These are phyloP conservation scores for Eciton burchellii DNA, from an alignment of 1,140 invertebrate species.

Conservation along the genomic window DNA sequence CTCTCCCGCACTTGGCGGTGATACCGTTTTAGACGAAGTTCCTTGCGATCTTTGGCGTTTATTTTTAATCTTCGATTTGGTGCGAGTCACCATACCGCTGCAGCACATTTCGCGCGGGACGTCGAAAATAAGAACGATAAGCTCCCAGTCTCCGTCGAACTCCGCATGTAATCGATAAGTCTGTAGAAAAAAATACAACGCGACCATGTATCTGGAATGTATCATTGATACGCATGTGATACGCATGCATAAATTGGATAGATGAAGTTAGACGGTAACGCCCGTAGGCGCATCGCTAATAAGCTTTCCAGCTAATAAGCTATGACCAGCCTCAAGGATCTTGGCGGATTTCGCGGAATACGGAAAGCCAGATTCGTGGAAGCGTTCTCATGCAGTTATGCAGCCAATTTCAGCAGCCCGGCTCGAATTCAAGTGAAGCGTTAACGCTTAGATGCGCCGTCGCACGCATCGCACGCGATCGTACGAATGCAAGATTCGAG, in stretches of 20 bases:
- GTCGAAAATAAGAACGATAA: conserved; percentile 18
- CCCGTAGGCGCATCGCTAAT: conserved; percentile 31
- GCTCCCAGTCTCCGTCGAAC: conserved; percentile 1
- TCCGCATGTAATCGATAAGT: conserved; percentile 27
- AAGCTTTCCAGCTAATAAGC: too few relatives aligned
- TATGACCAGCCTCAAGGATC: conserved; percentile 31
- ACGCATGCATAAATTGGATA: too few relatives aligned
- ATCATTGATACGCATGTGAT: conserved; percentile 30
- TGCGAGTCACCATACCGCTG: conserved; percentile 5
- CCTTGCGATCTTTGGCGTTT: conserved; percentile 2
- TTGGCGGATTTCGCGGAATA: conserved; percentile 2
- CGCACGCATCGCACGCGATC: neutral
- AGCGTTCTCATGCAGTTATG: neutral
- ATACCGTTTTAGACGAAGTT: neutral
- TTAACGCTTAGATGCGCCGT: neutral
- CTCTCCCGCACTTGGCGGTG: neutral
- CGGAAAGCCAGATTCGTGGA: neutral
- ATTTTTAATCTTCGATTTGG: neutral
- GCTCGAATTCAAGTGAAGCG: conserved; percentile 4
- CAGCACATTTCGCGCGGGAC: conserved; percentile 7
- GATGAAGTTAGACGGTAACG: conserved; percentile 12
- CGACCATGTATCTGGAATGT: neutral
- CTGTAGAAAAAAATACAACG: conserved; percentile 25
- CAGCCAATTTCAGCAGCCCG: neutral
- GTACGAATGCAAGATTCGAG: neutral